Base-by-base conservation (phyloP, 1,140 invertebrate species). In the Aplysia californica region DNA sequence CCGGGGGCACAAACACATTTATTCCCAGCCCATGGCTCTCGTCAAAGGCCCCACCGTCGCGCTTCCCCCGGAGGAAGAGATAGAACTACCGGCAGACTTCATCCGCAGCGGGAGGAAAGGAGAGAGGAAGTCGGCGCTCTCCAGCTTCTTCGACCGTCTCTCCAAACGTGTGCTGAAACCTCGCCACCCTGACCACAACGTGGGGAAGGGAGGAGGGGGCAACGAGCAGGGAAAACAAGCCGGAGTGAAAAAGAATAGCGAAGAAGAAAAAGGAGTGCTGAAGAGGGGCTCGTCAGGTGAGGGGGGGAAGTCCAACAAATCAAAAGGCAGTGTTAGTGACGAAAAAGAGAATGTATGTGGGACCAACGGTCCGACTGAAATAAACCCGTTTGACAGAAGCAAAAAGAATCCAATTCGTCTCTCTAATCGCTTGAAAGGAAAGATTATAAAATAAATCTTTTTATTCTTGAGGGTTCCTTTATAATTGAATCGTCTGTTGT, bases 101-200 rank as follows among this genome's bases (percentile, higher is more conserved):
- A 29, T 64, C 15, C 64, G 69, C 23, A 67, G 61, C 41, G 58
- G 59, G 15, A 80, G 78, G 70, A 79, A 78, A 64, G 73, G 73
- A 21, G 81, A 84, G 20, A 81, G 78, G 59, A 79, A 79, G 39
- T 80, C 79, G 0, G 79, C 83, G 20, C 74, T 86, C 58, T 64
- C 73, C 38, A 83, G 82, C 38, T 83, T 86, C 31, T 82, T 84
- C 44, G 84, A 70, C 36, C 80, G 80, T 56, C 78, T 86, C 18
- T 82, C 84, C 0, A 71, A 82, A 15, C 77, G 76, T 23, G 84
- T 84, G 0, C 70, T 85, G 1, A 79, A 78, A 68, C 83, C 81
- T 20, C 76, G 76, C 36, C 69, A 66, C 3, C 56, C 65, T 29
- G 26, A 66, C 15, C 29, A 66, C 5, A 10, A 66, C 18, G 10